phyloP scores from a whole-genome alignment of 92 coral and sea anemone genomes.

The Paramuricea clavata region DNA sequence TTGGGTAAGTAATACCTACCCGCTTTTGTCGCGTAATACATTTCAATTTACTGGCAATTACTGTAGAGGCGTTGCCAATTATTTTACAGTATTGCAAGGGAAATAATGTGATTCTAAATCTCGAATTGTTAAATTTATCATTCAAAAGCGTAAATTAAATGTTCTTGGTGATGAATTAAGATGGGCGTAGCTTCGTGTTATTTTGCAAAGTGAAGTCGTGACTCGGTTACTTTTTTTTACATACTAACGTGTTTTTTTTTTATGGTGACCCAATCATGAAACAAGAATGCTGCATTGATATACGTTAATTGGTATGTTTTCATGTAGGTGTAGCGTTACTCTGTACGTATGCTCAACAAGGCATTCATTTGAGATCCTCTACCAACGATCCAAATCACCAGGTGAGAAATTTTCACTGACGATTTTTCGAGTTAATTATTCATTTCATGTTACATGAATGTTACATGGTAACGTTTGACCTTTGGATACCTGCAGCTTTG shows the following conservation, averaged over 20 bases:
- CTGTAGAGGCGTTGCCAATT: too few relatives aligned
- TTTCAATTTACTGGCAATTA: background rate
- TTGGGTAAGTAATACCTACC: constrained; percentile 65
- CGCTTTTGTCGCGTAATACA: background rate
- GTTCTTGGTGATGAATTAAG: too few relatives aligned
- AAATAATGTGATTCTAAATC: too few relatives aligned
- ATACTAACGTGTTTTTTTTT: too few relatives aligned
- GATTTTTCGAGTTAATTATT: background rate
- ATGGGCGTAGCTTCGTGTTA: too few relatives aligned
- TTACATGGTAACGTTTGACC: background rate
- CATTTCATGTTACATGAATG: background rate
- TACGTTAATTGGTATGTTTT: background rate
- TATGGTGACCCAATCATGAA: background rate
- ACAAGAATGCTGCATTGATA: background rate
- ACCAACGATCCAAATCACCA: constrained; percentile 76
- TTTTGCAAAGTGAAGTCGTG: too few relatives aligned
- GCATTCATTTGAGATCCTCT: constrained; percentile 72
- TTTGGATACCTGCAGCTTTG: background rate
- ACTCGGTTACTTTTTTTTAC: too few relatives aligned
- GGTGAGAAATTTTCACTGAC: constrained; percentile 54
- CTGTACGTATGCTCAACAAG: constrained; percentile 78
- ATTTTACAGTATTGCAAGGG: too few relatives aligned
- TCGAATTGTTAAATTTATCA: too few relatives aligned
- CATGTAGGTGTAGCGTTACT: constrained; percentile 78
- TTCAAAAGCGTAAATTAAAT: too few relatives aligned